These are phyloP conservation scores for Branchinecta lynchi DNA, from an alignment of 1,140 invertebrate genomes.

Conservation along the genomic window DNA sequence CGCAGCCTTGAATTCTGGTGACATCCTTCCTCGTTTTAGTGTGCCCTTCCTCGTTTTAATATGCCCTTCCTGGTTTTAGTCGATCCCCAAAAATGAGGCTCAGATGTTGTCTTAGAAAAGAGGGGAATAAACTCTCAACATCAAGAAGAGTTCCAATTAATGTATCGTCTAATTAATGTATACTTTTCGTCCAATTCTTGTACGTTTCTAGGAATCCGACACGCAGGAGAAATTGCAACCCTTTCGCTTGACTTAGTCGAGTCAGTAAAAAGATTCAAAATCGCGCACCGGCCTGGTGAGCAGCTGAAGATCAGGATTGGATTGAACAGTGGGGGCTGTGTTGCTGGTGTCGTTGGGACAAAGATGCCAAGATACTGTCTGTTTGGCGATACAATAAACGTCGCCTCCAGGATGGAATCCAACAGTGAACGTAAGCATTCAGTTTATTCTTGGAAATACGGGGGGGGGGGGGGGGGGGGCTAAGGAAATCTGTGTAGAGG, in stretches of 20 bases:
- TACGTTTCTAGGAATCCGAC: slow-evolving; percentile 27
- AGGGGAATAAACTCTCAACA: too few species aligned
- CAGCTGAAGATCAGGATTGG: slow-evolving; percentile 41
- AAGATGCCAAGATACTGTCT: slow-evolving; percentile 50
- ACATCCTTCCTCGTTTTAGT: too few species aligned
- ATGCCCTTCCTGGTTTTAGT: too few species aligned
- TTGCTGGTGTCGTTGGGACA: slow-evolving; percentile 46
- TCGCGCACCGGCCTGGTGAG: slow-evolving; percentile 41
- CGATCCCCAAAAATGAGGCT: too few species aligned
- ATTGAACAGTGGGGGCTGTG: slow-evolving; percentile 44
- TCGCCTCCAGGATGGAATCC: slow-evolving; percentile 38
- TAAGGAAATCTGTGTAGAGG: too few species aligned
- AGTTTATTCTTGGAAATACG: too few species aligned
- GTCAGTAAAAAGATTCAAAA: slow-evolving; percentile 35
- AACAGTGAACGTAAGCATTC: slow-evolving; percentile 33
- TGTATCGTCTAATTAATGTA: neutral
- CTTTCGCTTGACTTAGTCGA: slow-evolving; percentile 42
- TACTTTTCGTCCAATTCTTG: slow-evolving; percentile 22
- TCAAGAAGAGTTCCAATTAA: too few species aligned
- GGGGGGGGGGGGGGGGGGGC: too few species aligned
- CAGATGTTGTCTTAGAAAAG: too few species aligned
- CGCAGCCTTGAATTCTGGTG: too few species aligned
- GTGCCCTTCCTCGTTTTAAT: too few species aligned
- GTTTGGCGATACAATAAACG: slow-evolving; percentile 44
- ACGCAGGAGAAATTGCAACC: slow-evolving; percentile 42